phyloP scores from a whole-genome alignment of 2,797 vertebrate species.

The Takifugu rubripes region DNA sequence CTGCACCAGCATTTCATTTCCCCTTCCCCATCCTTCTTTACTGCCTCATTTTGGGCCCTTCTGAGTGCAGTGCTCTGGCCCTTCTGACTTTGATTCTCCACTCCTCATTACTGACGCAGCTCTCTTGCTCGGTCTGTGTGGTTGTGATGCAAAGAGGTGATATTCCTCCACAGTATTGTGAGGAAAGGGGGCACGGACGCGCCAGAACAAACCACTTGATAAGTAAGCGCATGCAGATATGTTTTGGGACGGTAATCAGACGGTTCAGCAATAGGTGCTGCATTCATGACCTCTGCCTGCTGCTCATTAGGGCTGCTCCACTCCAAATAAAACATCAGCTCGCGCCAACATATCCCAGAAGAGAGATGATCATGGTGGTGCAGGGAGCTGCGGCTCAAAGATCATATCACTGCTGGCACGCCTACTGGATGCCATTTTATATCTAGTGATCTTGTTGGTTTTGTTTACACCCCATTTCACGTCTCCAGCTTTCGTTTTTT shows the following conservation, averaged over 20 bases:
- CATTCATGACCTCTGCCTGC: conserved; percentile 71
- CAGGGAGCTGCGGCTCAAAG: conserved; percentile 56
- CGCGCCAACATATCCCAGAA: conserved; percentile 52
- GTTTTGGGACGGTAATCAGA: conserved; percentile 75
- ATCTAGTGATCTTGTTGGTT: conserved; percentile 56
- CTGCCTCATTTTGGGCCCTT: conserved; percentile 36
- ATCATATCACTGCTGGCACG: conserved; percentile 71
- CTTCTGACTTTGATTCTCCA: conserved; percentile 67
- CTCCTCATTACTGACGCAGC: conserved; percentile 73
- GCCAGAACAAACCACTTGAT: conserved; percentile 53
- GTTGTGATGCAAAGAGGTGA: conserved; percentile 37
- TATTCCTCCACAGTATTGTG: conserved; percentile 6
- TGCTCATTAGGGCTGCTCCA: conserved; percentile 74
- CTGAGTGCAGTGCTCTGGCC: conserved; percentile 52
- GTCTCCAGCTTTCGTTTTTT: conserved; percentile 43
- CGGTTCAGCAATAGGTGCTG: conserved; percentile 61
- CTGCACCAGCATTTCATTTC: conserved; percentile 59
- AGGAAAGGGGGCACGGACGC: conserved; percentile 33
- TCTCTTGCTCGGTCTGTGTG: conserved; percentile 43
- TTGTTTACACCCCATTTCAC: conserved; percentile 67
- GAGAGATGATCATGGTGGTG: conserved; percentile 49
- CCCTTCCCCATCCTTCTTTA: conserved; percentile 41
- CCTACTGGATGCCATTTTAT: conserved; percentile 63
- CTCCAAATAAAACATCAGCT: conserved; percentile 73
- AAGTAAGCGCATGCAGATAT: conserved; percentile 61